Percentiles rank a stretch among this genome's conserved stretches.
These are phyloP conservation scores for Sturnus vulgaris DNA, from an alignment of 2,113 vertebrate genomes.

Conservation along the genomic window DNA sequence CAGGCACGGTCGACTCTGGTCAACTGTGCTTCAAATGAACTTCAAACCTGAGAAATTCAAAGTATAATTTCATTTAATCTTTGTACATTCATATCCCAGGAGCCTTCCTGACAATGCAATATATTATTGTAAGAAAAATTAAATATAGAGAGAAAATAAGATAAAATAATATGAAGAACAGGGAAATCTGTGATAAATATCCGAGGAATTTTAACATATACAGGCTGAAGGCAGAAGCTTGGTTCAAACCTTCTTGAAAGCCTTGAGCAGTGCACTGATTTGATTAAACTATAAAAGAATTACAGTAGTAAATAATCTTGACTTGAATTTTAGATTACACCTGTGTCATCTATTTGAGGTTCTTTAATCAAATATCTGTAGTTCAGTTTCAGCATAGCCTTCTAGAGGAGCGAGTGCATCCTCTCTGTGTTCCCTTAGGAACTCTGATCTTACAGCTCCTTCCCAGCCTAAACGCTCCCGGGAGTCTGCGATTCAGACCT, in stretches of 20 bases:
- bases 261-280: neutral
- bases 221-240: neutral
- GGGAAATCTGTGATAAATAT: neutral
- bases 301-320: neutral
- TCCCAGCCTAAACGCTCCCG: neutral
- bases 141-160: neutral
- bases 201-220: neutral
- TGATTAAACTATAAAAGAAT: neutral
- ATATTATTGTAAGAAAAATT: neutral
- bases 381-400: neutral
- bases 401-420: fast-evolving
- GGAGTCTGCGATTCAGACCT: neutral
- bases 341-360: neutral
- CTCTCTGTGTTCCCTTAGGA: fast-evolving
- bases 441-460: neutral
- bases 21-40: conserved; percentile 17
- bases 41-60: conserved; percentile 12
- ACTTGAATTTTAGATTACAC: neutral
- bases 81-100: neutral
- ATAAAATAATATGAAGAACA: fast-evolving
- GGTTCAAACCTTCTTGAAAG: neutral
- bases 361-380: neutral
- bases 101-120: neutral
- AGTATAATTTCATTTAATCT: neutral
- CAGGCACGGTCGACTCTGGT: conserved; percentile 45